Base-by-base conservation (phyloP, 2,113 vertebrate species). In the Uropsilus gracilis region DNA sequence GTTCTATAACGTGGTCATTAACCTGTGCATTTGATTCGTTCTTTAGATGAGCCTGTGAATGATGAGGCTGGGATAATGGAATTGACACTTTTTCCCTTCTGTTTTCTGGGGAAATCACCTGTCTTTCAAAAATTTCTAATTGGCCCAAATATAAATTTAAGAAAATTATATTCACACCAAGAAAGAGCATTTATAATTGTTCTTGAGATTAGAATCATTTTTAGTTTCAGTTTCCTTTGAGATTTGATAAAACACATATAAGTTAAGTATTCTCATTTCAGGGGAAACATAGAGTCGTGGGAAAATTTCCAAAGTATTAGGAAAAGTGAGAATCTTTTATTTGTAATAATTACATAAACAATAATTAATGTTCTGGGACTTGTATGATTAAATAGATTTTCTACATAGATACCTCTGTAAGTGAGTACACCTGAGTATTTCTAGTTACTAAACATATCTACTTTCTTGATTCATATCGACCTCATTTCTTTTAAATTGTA, bases 401-500 rank as follows among this genome's bases (percentile, higher is more conserved):
- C 90, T 94, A 94, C 32, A 0, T 93, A 93, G 76, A 91, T 96
- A 77, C 39, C 76, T 95, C 83, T 87, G 30, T 91, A 87, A 96
- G 80, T 91, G 86, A 96, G 84, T 96, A 85, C 94, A 94, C 94
- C 69, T 73, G 91, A 69, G 91, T 80, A 89, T 96, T 97, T 84
- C 50, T 50, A 86, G 71, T 94, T 96, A 59, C 95, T 96, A 95
- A 96, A 94, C 76, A 88, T 87, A 96, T 90, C 91, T 92, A 77
- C 63, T 90, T 94, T 63, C 68, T 97, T 87, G 95, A 97, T 96
- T 97, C 96, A 93, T 90, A 97, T 97, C 18, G 94, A 97, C 94
- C 93, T 34, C 76, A 85, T 93, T 97, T 97, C 75, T 94, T 97
- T 95, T 77, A 86, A 95, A 93, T 46, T 53, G 46, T 89, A 96